Base-by-base conservation (phyloP, 1,140 invertebrate genomes). In the Armadillidium nasatum region DNA sequence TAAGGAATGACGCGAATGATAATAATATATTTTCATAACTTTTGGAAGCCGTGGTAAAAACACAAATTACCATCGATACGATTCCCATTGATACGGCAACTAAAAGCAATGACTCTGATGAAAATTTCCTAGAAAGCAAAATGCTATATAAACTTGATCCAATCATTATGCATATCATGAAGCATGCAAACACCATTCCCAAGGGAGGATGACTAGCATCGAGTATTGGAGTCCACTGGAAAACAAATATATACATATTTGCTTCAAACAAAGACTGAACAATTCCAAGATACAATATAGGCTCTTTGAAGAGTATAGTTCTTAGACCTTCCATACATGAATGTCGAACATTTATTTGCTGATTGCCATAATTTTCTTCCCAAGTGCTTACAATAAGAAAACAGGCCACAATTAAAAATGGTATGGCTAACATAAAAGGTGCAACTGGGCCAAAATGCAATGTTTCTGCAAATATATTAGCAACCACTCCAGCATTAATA, bases 221-320 rank as follows among this genome's bases (percentile, higher is more conserved):
- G 9, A 92, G 83, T 13, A 90, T 87, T 3, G 90, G 90, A 4
- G 90, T 92, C 91, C 91, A 92, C 74, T 91, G 86, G 81, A 91
- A 87, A 10, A 92, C 89, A 85, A 92, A 92, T 15, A 89, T 89
- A 83, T 91, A 91, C 90, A 92, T 91, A 19, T 89, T 87, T 75
- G 89, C 88, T 84, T 92, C 91, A 84, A 90, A 91, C 21, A 91
- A 81, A 0, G 89, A 89, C 83, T 92, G 90, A 50, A 90, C 86
- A 66, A 89, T 73, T 2, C 90, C 90, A 7, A 92, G 83, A 75
- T 85, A 84, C 11, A 91, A 81, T 33, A 90, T 84, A 73, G 86
- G 84, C 76, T 82, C 78, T 77, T 87, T 85, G 82, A 82, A 82
- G 71, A 86, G 81, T 66, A 86, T 86, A 9, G 82, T 80, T 4